Percentiles rank a stretch among this genome's conserved stretches.
These are phyloP conservation scores for Empidonax alnorum DNA, from an alignment of 2,113 vertebrate genomes.

Conservation along the genomic window DNA sequence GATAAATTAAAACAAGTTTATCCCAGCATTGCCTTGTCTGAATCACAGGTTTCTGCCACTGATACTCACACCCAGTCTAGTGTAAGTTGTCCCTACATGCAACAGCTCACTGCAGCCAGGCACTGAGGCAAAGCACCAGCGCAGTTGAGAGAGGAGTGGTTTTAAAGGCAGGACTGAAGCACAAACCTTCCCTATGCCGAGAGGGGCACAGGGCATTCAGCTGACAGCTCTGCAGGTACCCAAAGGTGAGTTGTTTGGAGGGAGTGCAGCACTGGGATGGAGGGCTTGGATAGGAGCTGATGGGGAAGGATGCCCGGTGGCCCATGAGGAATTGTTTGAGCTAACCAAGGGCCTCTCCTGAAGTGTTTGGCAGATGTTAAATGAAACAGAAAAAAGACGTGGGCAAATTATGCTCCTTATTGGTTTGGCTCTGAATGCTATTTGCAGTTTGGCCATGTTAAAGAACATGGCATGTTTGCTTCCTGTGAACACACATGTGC, in stretches of 20 bases:
- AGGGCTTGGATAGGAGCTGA: neutral
- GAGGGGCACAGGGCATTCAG: neutral
- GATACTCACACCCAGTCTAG: accelerated
- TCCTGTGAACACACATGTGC: neutral
- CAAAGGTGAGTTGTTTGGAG: neutral
- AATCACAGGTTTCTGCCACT: accelerated
- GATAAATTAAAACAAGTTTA: neutral
- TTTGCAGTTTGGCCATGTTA: neutral
- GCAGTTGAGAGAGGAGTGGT: neutral
- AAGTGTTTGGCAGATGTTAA: neutral
- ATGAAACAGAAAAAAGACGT: neutral
- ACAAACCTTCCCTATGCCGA: accelerated
- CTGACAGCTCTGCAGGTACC: neutral
- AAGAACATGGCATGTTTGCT: neutral
- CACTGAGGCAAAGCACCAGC: neutral
- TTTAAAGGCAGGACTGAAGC: neutral
- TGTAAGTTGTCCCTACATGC: accelerated
- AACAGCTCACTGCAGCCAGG: neutral
- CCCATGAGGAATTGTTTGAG: neutral
- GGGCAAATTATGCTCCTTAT: neutral
- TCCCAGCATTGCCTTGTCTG: neutral
- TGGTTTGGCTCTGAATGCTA: neutral
- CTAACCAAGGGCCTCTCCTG: neutral
- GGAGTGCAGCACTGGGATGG: neutral
- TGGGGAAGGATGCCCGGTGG: neutral